Percentiles rank a stretch among this genome's conserved stretches.
Conservation (phyloP, 2,888 invertebrate species). For the Meiosimyza platycephala region DNA sequence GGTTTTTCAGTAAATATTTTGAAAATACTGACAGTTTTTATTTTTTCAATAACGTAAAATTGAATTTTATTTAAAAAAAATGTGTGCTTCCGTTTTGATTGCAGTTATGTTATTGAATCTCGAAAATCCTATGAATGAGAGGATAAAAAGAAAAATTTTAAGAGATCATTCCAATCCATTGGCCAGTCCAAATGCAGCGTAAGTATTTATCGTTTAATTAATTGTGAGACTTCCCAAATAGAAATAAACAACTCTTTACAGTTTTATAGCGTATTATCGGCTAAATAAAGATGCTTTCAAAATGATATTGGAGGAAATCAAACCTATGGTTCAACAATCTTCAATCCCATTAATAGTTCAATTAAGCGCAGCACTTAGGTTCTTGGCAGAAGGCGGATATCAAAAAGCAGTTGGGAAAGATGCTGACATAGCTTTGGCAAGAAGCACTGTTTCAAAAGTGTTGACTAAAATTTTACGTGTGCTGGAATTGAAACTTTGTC, state of each 20-base stretch:
- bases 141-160: background rate
- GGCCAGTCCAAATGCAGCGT: background rate
- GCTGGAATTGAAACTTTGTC: constrained; percentile 16
- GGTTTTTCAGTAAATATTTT: background rate
- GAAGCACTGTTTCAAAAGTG: constrained; percentile 34
- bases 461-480: constrained; percentile 16
- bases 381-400: constrained; percentile 24
- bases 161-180: background rate
- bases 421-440: constrained; percentile 12
- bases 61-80: background rate
- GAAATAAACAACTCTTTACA: background rate
- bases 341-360: background rate
- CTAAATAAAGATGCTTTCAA: background rate
- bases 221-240: background rate
- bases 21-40: background rate
- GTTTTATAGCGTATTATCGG: background rate
- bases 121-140: background rate
- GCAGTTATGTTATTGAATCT: background rate
- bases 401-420: constrained; percentile 28
- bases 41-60: background rate
- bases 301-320: background rate
- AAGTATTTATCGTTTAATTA: background rate
- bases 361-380: constrained; percentile 5
- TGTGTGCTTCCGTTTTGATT: background rate
- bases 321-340: background rate